Evolutionary conservation across 2,113 vertebrate genomes (phyloP), one percentile per base, ranked within the genome.

Genomic region (Platycercus adscitus): DNA sequence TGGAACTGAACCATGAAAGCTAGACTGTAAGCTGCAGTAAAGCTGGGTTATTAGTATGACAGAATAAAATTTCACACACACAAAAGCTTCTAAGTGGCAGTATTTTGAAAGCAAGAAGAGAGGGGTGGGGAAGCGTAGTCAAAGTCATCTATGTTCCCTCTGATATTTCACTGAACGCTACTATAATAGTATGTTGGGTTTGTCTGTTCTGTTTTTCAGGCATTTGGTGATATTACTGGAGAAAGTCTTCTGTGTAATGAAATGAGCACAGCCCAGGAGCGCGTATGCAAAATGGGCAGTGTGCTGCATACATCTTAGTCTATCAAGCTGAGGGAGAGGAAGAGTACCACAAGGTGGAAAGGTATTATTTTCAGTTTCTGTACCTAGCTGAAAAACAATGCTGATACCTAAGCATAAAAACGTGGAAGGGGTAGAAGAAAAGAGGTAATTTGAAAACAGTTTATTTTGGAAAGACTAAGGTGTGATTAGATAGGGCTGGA

Each of bases 161-260:
- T 91, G 88, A 90, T 89, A 92, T 46, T 87, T 84, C 69, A 58
- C 75, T 89, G 71, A 96, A 95, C 0, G 14, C 16, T 95, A 29
- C 35, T 39, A 35, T 79, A 49, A 53, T 76, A 86, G 81, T 49
- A 55, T 14, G 18, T 86, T 63, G 86, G 56, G 21, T 89, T 95
- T 95, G 41, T 89, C 92, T n/a, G 9, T 95, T 81, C 55, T 33
- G 4, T 61, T 95, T 96, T 97, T 81, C 96, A 99, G 99, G 98
- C 98, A n/a, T 98, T 98, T 72, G 98, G 98, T 77, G 98, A 98
- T 46, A 77, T 98, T 76, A 92, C 97, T 64, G 95, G 91, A 46
- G 76, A 95, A 43, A 94, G 53, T 24, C 83, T 91, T 14, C 56
- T 92, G 47, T 82, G 92, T 37, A 86, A 81, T 41, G 96, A 97